These are phyloP conservation scores for Rhizomys pruinosus DNA, from an alignment of 2,113 vertebrate species.

Conservation along the genomic window DNA sequence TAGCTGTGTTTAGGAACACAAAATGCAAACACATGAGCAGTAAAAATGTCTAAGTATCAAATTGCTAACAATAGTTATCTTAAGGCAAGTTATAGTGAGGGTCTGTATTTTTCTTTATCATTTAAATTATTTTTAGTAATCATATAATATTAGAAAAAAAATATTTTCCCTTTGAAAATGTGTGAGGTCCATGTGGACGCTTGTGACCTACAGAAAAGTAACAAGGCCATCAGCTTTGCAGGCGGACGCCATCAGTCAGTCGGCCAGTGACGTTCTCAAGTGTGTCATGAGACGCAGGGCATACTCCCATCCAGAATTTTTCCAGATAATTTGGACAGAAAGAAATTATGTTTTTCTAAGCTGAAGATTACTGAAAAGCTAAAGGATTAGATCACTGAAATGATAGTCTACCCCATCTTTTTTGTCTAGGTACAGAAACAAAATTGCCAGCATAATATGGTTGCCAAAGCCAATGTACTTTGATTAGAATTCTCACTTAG, in stretches of 20 bases:
- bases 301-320: background rate
- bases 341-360: background rate
- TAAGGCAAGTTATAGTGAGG: no score
- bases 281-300: background rate
- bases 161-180: background rate
- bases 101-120: background rate
- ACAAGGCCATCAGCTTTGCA: no score
- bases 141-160: constrained; percentile 6
- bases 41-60: no score
- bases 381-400: constrained; percentile 19
- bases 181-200: no score
- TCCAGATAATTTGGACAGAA: background rate
- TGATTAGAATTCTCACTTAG: constrained; percentile 31
- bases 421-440: background rate
- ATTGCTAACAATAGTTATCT: no score
- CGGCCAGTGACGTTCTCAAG: background rate
- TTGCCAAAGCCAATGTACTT: background rate
- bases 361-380: background rate
- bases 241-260: no score
- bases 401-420: background rate
- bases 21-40: background rate
- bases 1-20: background rate
- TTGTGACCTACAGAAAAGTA: background rate
- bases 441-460: background rate
- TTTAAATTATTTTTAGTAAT: constrained; percentile 35